Evolutionary conservation across 1,140 invertebrate species (phyloP).

Genomic region (Sycophaga agraensis): DNA sequence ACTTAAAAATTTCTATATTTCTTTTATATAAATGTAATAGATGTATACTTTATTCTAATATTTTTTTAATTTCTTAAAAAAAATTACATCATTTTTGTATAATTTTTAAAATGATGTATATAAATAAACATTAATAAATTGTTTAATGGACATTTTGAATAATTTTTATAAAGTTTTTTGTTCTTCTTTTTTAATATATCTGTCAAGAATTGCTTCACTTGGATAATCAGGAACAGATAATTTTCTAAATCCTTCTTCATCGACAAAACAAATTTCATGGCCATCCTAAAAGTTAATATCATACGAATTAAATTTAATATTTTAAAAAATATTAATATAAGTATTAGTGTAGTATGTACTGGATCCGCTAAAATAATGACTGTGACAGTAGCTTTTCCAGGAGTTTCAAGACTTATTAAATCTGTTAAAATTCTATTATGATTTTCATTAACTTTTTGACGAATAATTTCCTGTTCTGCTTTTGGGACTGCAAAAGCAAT

Average conservation of each 20-base stretch:
- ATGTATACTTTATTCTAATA: too few relatives aligned
- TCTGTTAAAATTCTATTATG: constrained; percentile 83
- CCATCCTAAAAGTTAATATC: constrained; percentile 68
- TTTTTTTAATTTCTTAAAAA: too few relatives aligned
- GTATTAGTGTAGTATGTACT: constrained; percentile 56
- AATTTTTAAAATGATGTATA: too few relatives aligned
- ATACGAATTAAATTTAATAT: neutral
- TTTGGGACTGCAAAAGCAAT: constrained; percentile 90
- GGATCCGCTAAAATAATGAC: constrained; percentile 97
- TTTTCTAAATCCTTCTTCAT: constrained; percentile 89
- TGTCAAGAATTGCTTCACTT: constrained; percentile 76
- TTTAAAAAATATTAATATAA: constrained; percentile 6
- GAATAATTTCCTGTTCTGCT: constrained; percentile 71
- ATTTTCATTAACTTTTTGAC: constrained; percentile 72
- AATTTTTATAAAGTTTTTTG: constrained; percentile 16
- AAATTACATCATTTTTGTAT: too few relatives aligned
- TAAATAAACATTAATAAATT: too few relatives aligned
- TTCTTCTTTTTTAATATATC: constrained; percentile 73
- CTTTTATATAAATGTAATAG: too few relatives aligned
- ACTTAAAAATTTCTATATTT: too few relatives aligned
- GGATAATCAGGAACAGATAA: constrained; percentile 85
- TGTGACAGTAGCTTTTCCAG: constrained; percentile 92
- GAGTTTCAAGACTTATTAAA: constrained; percentile 87
- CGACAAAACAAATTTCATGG: constrained; percentile 98
- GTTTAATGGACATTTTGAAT: too few relatives aligned